Conservation (phyloP, 1,140 invertebrate species). For the Danaus melanippus region DNA sequence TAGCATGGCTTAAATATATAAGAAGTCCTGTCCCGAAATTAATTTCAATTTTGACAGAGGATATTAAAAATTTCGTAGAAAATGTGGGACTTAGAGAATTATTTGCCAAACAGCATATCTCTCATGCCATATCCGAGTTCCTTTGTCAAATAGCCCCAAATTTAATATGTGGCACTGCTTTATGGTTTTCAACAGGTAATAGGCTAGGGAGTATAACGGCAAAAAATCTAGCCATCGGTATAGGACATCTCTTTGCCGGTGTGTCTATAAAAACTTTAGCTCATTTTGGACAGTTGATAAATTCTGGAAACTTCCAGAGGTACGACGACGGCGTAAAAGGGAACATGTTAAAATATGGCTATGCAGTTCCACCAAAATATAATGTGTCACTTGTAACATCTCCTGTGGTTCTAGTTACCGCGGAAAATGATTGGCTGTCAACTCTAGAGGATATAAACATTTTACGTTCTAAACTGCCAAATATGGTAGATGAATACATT, state of each 20-base stretch:
- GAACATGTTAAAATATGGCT: constrained; percentile 72
- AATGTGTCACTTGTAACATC: constrained; percentile 70
- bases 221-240: constrained; percentile 33
- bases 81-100: constrained; percentile 38
- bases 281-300: constrained; percentile 47
- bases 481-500: constrained; percentile 54
- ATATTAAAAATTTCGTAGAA: constrained; percentile 30
- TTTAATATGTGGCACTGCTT: constrained; percentile 29
- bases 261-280: constrained; percentile 40
- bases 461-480: constrained; percentile 67
- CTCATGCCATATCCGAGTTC: constrained; percentile 36
- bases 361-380: constrained; percentile 72
- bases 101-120: constrained; percentile 34
- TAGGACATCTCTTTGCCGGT: constrained; percentile 41
- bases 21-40: constrained; percentile 31
- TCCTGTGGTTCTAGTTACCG: constrained; percentile 75
- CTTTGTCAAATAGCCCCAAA: constrained; percentile 40
- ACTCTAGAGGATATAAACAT: constrained; percentile 71
- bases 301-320: constrained; percentile 54
- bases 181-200: constrained; percentile 37
- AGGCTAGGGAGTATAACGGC: constrained; percentile 29
- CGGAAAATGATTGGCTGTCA: constrained; percentile 75
- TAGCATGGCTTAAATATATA: constrained; percentile 62
- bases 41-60: constrained; percentile 20
- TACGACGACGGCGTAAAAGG: constrained; percentile 71